Base-by-base conservation (phyloP, 2,888 invertebrate genomes). In the Itoplectis maculator region DNA sequence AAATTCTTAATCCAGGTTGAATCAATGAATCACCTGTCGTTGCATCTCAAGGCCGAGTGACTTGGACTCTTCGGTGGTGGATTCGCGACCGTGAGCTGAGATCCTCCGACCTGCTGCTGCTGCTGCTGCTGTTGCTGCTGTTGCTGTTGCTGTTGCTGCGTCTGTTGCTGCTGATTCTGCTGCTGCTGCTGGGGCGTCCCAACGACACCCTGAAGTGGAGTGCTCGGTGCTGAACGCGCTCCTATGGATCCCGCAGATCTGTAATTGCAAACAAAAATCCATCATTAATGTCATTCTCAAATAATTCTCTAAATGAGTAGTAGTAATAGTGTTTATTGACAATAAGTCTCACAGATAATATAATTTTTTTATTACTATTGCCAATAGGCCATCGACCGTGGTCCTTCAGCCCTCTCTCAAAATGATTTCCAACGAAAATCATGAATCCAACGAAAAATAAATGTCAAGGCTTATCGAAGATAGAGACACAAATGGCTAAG, bases 221-320 rank as follows among this genome's bases (percentile, higher is more conserved):
- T 95, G 93, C 95, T 95, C 92, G 96, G 95, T 87, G 95, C 95
- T 91, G 95, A 95, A 91, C 95, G 95, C 87, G 95, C 95, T 90
- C 95, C 95, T 93, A 94, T 93, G 89, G 94, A 94, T 90, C 94
- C 93, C 93, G 94, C 94, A 93, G 94, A 94, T 93, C 94, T 92
- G 84, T 35, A 88, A 89, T 49, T 79, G 72, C 54, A 56, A 83
- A 11, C 29, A 69, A 47, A 56, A 66, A 76, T 40, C 35, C 15
- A 47, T 72, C 56, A 35, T 59, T 63, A 54, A 72, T 51, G 18
- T 29, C 47, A 56, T 35, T 54, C 13, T 11, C 0, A 37, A 69
- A 40, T 45, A 13, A 42, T 68, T 49, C 18, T 42, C 2, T 8
- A 37, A 23, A 40, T n/a, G n/a, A n/a, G n/a, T n/a, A n/a, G n/a